Percentiles rank a stretch among this genome's conserved stretches.
Evolutionary conservation across 2,797 vertebrate genomes (phyloP).

Genomic region (Uromys caudimaculatus): DNA sequence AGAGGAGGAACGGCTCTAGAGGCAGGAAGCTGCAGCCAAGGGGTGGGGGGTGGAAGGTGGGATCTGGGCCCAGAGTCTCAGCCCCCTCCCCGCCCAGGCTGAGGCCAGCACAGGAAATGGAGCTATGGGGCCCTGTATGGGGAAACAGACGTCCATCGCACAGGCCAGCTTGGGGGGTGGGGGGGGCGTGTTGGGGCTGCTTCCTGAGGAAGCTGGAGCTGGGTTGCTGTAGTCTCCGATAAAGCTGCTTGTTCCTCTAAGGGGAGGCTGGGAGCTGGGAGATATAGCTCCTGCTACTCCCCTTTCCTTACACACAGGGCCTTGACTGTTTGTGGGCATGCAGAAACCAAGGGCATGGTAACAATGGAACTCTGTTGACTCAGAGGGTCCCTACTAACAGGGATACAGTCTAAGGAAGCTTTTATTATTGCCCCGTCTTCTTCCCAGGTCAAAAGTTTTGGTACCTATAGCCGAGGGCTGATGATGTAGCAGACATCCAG

Average conservation of each 20-base stretch:
- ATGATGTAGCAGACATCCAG: neutral
- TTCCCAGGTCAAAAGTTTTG: conserved; percentile 38
- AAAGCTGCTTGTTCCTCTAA: conserved; percentile 67
- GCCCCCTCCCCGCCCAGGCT: conserved; percentile 57
- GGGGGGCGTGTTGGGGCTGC: conserved; percentile 10
- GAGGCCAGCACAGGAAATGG: conserved; percentile 80
- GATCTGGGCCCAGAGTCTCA: conserved; percentile 72
- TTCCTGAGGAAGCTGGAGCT: conserved; percentile 81
- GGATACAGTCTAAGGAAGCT: neutral
- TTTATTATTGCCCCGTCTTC: conserved; percentile 5
- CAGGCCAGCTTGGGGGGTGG: conserved; percentile 2
- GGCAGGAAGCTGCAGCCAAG: conserved; percentile 60
- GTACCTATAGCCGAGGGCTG: neutral
- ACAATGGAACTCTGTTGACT: neutral
- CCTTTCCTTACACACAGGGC: neutral
- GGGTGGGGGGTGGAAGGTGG: conserved; percentile 59
- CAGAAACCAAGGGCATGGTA: neutral
- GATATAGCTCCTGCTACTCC: neutral
- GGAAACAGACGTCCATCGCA: conserved; percentile 78
- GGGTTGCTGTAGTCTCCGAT: conserved; percentile 66
- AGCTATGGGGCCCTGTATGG: conserved; percentile 69
- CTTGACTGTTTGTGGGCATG: neutral
- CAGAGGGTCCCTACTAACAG: neutral
- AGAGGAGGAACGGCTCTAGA: conserved; percentile 55
- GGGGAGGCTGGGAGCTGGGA: neutral